Evolutionary conservation across 35 echinoderm and acorn worm species (phyloP).

Genomic region (Hemicentrotus pulcherrimus): DNA sequence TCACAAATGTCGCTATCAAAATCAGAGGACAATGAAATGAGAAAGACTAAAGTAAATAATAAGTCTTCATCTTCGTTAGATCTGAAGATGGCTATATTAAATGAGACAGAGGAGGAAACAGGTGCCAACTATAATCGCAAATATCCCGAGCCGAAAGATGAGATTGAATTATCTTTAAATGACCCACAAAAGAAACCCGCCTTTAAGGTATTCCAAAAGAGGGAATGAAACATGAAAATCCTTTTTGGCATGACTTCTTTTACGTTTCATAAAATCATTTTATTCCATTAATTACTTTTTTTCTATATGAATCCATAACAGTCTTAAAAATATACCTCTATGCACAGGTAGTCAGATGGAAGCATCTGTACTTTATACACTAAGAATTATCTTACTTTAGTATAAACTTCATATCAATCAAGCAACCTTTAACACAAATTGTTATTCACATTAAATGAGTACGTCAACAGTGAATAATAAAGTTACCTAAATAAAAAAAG

Average conservation of each 20-base stretch:
- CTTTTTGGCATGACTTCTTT: background rate
- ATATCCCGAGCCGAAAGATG: background rate
- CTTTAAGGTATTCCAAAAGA: background rate
- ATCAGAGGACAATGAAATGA: background rate
- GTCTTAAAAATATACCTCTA: background rate
- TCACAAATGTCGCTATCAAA: background rate
- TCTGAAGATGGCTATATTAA: background rate
- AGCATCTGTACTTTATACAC: too few species aligned
- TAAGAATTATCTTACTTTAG: too few species aligned
- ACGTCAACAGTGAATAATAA: too few species aligned
- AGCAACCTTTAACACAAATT: too few species aligned
- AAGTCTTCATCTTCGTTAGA: background rate
- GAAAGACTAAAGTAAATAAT: background rate
- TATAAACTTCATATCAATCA: too few species aligned
- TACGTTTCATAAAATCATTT: background rate
- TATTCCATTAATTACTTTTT: background rate
- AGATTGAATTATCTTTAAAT: background rate
- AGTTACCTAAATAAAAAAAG: too few species aligned
- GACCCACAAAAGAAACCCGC: background rate
- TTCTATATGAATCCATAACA: background rate
- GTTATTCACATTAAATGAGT: too few species aligned
- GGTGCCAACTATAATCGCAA: background rate
- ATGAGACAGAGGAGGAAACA: background rate
- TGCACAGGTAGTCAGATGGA: too few species aligned
- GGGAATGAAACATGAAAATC: background rate